Evolutionary conservation across 2,113 vertebrate species (phyloP).

Genomic region (Polypterus senegalus): DNA sequence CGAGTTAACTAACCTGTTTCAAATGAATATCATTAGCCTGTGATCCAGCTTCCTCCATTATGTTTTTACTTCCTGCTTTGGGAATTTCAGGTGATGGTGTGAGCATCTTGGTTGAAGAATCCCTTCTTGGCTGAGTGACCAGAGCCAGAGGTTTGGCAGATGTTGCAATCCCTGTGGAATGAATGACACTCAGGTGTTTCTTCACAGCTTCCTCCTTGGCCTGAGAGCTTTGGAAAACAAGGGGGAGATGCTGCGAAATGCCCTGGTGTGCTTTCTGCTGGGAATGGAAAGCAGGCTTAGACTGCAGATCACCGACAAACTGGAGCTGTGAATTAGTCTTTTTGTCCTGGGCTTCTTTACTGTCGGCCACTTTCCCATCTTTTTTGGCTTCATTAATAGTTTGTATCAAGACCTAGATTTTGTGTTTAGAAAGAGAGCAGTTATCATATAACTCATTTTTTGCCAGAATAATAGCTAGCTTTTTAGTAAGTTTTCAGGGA

Average conservation of each 20-base stretch:
- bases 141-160: constrained; percentile 67
- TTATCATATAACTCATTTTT: too few relatives aligned
- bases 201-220: constrained; percentile 68
- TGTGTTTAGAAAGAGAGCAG: too few relatives aligned
- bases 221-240: constrained; percentile 70
- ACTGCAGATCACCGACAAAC: constrained; percentile 56
- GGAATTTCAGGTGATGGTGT: constrained; percentile 53
- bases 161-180: constrained; percentile 69
- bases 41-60: constrained; percentile 49
- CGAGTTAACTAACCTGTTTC: constrained; percentile 60
- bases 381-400: constrained; percentile 55
- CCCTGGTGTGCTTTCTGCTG: constrained; percentile 64
- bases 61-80: constrained; percentile 65
- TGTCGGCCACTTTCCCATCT: constrained; percentile 47
- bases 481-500: too few relatives aligned
- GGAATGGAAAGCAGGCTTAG: constrained; percentile 58
- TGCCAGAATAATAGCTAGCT: too few relatives aligned
- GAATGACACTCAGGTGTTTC: constrained; percentile 86
- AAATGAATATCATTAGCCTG: constrained; percentile 58
- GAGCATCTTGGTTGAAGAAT: constrained; percentile 61
- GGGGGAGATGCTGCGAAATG: constrained; percentile 63
- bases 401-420: constrained; percentile 62
- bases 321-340: constrained; percentile 64
- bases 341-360: constrained; percentile 50
- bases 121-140: constrained; percentile 65